Base-by-base conservation (phyloP, 1,140 invertebrate species). In the Aphaenogaster ashmeadi region DNA sequence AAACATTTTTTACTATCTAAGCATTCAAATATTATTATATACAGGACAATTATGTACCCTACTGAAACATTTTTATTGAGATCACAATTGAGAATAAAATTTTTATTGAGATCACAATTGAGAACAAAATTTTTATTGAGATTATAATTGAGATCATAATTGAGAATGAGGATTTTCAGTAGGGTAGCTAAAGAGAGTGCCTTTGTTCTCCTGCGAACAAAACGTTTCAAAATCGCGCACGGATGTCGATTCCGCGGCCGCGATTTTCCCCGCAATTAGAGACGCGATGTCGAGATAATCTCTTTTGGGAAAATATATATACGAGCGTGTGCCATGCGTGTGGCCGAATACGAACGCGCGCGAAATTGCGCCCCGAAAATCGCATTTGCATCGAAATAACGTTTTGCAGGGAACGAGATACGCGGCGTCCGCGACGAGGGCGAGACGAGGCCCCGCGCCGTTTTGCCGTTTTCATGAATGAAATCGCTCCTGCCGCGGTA, bases 391-490 rank as follows among this genome's bases (percentile, higher is more conserved):
- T 80, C 13, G 62, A 80, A 15, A 80, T 36, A 54, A 80, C 33
- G 15, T 41, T 9, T 1, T 18, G 41, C 8, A 8, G 8, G 41
- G 41, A 44, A 8, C 77, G 58, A 54, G 13, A 54, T 54, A 54
- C 18, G 27, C 15, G 41, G 41, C 56, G 9, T 52, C 15, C 58
- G 8, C 58, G 18, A 27, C 13, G 33, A 27, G 27, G 27, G 33
- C 60, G 33, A 11, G 47, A 15, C 15, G n/a, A n/a, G 38, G 18
- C 8, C 80, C 44, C 56, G 41, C 41, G 15, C 58, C 41, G 84
- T 81, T 89, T 69, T 21, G 38, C 69, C 67, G 41, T 74, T 91
- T 91, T 91, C 87, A 92, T 92, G 91, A 92, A 92, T 92, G 92
- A 92, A 92, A 56, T 21, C 72, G 64, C 66, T 72, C 60, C 36